Base-by-base conservation (phyloP, 1,140 invertebrate genomes). In the Drosophila ogumai region DNA sequence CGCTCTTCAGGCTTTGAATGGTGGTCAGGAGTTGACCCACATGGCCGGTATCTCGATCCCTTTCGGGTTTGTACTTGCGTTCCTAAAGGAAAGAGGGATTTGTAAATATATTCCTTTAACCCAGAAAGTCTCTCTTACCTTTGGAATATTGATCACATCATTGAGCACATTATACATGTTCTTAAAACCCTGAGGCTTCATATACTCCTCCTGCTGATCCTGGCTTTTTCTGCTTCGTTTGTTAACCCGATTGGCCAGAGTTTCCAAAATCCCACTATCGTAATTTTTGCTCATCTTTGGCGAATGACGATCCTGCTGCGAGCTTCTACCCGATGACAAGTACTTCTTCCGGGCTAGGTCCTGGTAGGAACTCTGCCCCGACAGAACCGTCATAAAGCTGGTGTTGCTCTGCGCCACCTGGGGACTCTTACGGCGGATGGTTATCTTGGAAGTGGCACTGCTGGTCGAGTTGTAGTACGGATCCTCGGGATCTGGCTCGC, bases 341-440 rank as follows among this genome's bases (percentile, higher is more conserved):
- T 54, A 52, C 1, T 55, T 44, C 1, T 47, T 63, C 0, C 19
- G 25, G 19, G 22, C 3, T 1, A 71, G 6, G n/a, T 78, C 34
- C 7, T 64, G 64, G 25, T 40, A 55, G 6, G 82, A 82, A 9
- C 36, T 75, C 5, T 56, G 71, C 3, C 40, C 60, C 6, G 74
- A 79, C 2, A 90, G 34, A 15, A 91, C 75, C 1, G 80, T 84
- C 73, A 91, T 68, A 22, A 86, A 91, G 54, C 84, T 91, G 43
- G 50, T 82, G 13, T 76, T 81, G 28, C 79, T 84, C 13, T 60
- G 43, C 50, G 77, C 71, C 7, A 77, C 56, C 10, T 66, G 61
- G 17, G 57, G 41, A 13, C 32, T 69, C 22, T 77, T 74, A 2
- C 41, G 50, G 5, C 65, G 59, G n/a, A 86, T 17, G 0, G 84